Evolutionary conservation across 2,888 invertebrate genomes (phyloP).

Genomic region (Lacanobia wlatinum): DNA sequence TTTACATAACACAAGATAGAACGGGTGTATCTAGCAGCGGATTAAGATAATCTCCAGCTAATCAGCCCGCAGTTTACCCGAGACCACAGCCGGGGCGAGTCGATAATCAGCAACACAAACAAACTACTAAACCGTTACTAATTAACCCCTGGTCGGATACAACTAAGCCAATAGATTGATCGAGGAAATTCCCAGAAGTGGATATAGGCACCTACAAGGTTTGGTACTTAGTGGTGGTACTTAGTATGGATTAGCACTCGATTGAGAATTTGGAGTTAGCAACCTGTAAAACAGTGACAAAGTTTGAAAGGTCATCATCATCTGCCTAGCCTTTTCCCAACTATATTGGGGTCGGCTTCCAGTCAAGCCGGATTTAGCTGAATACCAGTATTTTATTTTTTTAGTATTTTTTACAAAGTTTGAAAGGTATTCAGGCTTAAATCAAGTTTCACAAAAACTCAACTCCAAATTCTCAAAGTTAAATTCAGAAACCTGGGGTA

Average conservation of each 20-base stretch:
- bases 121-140: conserved; percentile 45
- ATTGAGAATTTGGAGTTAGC: no score
- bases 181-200: conserved; percentile 1
- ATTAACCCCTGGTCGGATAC: conserved; percentile 22
- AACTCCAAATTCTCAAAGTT: no score
- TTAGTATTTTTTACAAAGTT: no score
- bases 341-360: no score
- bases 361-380: no score
- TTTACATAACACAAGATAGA: conserved; percentile 21
- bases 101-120: conserved; percentile 46
- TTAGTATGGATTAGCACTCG: neutral
- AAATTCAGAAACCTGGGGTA: no score
- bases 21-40: neutral
- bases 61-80: conserved; percentile 21
- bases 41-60: conserved; percentile 29
- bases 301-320: no score
- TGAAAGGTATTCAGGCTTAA: no score
- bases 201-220: neutral
- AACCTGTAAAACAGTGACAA: no score
- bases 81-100: conserved; percentile 5
- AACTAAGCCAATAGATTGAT: conserved; percentile 15
- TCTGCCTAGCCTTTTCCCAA: no score
- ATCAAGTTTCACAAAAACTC: no score
- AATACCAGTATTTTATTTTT: no score
- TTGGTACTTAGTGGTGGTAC: neutral